These are phyloP conservation scores for Volucella inanis DNA, from an alignment of 2,888 invertebrate species.

Conservation along the genomic window DNA sequence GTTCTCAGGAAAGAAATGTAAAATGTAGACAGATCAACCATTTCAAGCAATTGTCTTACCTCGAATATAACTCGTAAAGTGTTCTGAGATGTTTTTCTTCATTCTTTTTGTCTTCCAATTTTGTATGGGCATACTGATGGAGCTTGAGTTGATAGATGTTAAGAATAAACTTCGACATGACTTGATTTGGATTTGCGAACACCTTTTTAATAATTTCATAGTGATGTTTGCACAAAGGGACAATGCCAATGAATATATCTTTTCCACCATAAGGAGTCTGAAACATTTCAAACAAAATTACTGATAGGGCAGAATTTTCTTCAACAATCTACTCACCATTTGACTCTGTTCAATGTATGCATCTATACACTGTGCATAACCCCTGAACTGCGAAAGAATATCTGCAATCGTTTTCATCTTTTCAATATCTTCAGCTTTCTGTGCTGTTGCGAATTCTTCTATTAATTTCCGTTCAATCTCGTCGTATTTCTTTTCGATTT, in stretches of 20 bases:
- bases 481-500: slow-evolving; percentile 94
- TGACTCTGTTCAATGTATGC: slow-evolving; percentile 98
- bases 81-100: slow-evolving; percentile 94
- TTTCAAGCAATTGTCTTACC: slow-evolving; percentile 84
- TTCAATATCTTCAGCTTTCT: slow-evolving; percentile 91
- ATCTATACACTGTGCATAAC: slow-evolving; percentile 97
- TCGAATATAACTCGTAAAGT: slow-evolving; percentile 94
- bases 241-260: slow-evolving; percentile 95
- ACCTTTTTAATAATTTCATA: slow-evolving; percentile 93
- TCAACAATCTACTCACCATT: slow-evolving; percentile 85
- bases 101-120: slow-evolving; percentile 92
- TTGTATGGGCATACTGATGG: slow-evolving; percentile 92
- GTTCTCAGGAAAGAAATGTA: slow-evolving; percentile 84
- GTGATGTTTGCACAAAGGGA: slow-evolving; percentile 94
- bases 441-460: slow-evolving; percentile 96
- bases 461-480: slow-evolving; percentile 95
- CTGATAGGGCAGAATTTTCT: too few relatives aligned
- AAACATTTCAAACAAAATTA: neutral
- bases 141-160: slow-evolving; percentile 96
- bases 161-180: slow-evolving; percentile 98
- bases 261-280: slow-evolving; percentile 93
- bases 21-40: neutral
- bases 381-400: slow-evolving; percentile 97
- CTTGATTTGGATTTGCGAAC: slow-evolving; percentile 97
- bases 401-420: slow-evolving; percentile 97